phyloP scores from a whole-genome alignment of 2,797 vertebrate species.

The Alfaro cultratus region DNA sequence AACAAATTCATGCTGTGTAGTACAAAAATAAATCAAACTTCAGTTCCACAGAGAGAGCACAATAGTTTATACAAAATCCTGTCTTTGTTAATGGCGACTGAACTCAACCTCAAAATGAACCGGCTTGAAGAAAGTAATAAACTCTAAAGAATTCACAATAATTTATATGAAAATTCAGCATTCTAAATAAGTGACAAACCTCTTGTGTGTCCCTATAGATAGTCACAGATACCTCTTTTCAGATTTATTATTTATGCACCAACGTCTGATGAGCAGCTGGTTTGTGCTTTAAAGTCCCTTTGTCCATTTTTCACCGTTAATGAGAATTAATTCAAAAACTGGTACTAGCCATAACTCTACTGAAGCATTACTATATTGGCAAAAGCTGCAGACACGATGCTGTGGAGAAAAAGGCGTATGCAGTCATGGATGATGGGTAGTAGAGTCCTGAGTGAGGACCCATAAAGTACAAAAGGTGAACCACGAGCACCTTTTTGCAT shows the following conservation, averaged over 20 bases:
- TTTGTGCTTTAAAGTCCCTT: slow-evolving; percentile 99
- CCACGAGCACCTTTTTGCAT: slow-evolving; percentile 91
- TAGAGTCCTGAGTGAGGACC: slow-evolving; percentile 85
- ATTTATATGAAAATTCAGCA: slow-evolving; percentile 97
- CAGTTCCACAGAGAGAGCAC: slow-evolving; percentile 99
- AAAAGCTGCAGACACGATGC: slow-evolving; percentile 98
- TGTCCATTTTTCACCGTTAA: slow-evolving; percentile 93
- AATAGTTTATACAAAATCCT: slow-evolving; percentile 99
- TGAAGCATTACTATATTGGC: slow-evolving; percentile 98
- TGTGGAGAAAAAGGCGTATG: slow-evolving; percentile 90
- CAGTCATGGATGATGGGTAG: slow-evolving; percentile 87
- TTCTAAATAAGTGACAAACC: slow-evolving; percentile 95
- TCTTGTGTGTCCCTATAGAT: slow-evolving; percentile 92
- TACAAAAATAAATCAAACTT: slow-evolving; percentile 99
- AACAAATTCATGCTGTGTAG: slow-evolving; percentile 99
- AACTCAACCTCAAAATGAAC: slow-evolving; percentile 96
- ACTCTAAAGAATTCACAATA: slow-evolving; percentile 99
- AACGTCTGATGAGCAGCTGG: slow-evolving; percentile 95
- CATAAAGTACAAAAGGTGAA: slow-evolving; percentile 90
- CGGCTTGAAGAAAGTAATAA: slow-evolving; percentile 94
- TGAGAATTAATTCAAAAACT: slow-evolving; percentile 93
- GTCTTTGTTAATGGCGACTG: slow-evolving; percentile 98
- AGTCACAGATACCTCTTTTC: slow-evolving; percentile 94
- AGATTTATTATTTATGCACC: slow-evolving; percentile 92
- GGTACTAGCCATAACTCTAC: slow-evolving; percentile 98